A percentile compares a stretch with the other conserved stretches of the same genome.
Evolutionary conservation across 2,113 vertebrate genomes (phyloP).

Genomic region (Peromyscus polionotus): DNA sequence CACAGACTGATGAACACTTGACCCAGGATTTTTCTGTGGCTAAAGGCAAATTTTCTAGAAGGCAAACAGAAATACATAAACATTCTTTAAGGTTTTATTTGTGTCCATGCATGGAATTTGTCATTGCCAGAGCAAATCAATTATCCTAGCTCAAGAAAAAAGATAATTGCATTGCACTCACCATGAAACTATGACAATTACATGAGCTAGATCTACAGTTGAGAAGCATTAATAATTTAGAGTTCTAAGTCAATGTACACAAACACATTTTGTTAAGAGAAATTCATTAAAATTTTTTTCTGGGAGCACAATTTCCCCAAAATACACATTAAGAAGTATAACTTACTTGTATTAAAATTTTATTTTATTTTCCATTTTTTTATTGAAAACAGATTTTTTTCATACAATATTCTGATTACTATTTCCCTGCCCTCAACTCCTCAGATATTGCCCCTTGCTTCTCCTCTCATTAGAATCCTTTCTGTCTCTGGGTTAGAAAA

Average conservation of each 20-base stretch:
- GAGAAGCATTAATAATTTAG: slow-evolving; percentile 18
- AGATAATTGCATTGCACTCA: background rate
- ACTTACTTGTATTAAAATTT: background rate
- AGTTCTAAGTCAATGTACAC: slow-evolving; percentile 11
- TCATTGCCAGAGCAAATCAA: slow-evolving; percentile 19
- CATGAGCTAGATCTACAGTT: background rate
- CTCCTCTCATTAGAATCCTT: background rate
- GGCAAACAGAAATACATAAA: slow-evolving; percentile 2
- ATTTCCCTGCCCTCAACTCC: background rate
- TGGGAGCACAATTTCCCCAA: slow-evolving; percentile 11
- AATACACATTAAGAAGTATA: background rate
- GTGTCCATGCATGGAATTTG: background rate
- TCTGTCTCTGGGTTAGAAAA: background rate
- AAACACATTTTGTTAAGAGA: background rate
- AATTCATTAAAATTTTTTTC: background rate
- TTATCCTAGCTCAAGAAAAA: background rate
- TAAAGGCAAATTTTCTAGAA: slow-evolving; percentile 40
- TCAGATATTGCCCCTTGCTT: background rate
- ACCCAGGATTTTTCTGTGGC: background rate
- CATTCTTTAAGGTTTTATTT: slow-evolving; percentile 18
- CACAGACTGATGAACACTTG: background rate
- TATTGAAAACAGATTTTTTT: background rate
- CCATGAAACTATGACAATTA: background rate
- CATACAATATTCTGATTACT: background rate
- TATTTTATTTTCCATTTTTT: background rate